Evolutionary conservation across 1,140 invertebrate genomes (phyloP), one percentile per base, ranked within the genome.

Genomic region (Helicoverpa armigera): DNA sequence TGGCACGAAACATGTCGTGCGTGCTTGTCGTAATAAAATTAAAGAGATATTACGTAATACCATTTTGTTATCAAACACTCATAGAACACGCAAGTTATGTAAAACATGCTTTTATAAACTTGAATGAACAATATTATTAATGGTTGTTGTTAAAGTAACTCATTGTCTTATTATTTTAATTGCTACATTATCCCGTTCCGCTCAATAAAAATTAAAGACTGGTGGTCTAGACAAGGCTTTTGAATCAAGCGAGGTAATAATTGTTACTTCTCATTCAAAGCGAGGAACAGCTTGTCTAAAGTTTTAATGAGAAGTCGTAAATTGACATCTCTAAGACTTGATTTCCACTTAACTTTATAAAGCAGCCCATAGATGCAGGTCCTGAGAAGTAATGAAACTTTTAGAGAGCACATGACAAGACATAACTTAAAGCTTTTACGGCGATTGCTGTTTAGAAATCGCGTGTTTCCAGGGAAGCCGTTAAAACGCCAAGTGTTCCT

Each of bases 61-160:
- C 67, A 70, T 54, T 70, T 31, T 70, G 50, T 70, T 70, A 31
- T 70, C 54, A 53, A 54, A 70, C 29, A 70, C 29, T 18, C 11
- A 23, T 54, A 53, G 23, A 54, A 54, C 67, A 70, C 50, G 67
- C 50, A 31, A 12, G 48, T 70, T 70, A 31, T 53, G 67, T 70
- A 70, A 70, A 70, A 70, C 67, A 31, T 70, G 18, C 23, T 70
- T 29, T 53, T 70, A 54, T 53, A 16, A 23, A 11, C 16, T 51
- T 13, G 11, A 70, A 53, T 67, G 43, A 67, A 50, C 16, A 48
- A 67, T 67, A 3, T 35, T 31, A 48, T 16, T 3, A 3, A 31
- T 9, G 63, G 63, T 14, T 43, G 3, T 23, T 56, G n/a, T 13
- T 63, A 12, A 3, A 35, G 60, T 63, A 35, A 35, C 14, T 63